Evolutionary conservation across 2,113 vertebrate species (phyloP), one percentile per base, ranked within the genome.

Genomic region (Morone chrysops): DNA sequence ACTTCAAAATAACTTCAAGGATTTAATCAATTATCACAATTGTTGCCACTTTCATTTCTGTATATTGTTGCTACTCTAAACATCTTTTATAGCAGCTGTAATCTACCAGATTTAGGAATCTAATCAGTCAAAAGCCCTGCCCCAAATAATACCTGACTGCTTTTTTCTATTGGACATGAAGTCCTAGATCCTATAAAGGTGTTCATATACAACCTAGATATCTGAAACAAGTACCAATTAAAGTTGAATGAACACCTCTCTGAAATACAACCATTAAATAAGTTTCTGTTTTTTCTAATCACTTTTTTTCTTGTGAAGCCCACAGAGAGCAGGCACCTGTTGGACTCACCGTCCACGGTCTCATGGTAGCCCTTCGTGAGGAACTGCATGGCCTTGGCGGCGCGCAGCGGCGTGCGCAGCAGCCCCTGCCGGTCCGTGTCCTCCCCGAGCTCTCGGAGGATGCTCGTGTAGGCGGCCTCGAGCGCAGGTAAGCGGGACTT

Each of bases 281-380:
- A 8, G 17, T 20, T 53, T 18, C 48, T 53, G 50, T 18, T 8
- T 53, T 14, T 31, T 31, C 31, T 31, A 31, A 31, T 31, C 31
- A 31, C 31, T 31, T 31, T 31, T 31, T 31, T 25, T 25, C 25
- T 25, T 40, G 41, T 57, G 17, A 66, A n/a, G 25, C 5, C 45
- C 62, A 5, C 20, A 20, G 16, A 41, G 25, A 17, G 8, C 4
- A 16, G 2, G 3, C 31, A 57, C 60, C 53, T 25, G 70, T 31
- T 31, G 17, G 12, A 56, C 94, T 95, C 85, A 96, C 96, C 96
- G 40, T 91, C 82, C 14, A 96, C 78, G 68, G 54, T 94, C 86
- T 97, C 95, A 4, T 95, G 93, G 89, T 97, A 96, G 60, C 96
- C 96, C 74, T 96, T 96, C 85, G 96, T 96, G 69, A 97, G 85